These are phyloP conservation scores for Apodemus sylvaticus DNA, from an alignment of 2,113 vertebrate species.

Conservation along the genomic window DNA sequence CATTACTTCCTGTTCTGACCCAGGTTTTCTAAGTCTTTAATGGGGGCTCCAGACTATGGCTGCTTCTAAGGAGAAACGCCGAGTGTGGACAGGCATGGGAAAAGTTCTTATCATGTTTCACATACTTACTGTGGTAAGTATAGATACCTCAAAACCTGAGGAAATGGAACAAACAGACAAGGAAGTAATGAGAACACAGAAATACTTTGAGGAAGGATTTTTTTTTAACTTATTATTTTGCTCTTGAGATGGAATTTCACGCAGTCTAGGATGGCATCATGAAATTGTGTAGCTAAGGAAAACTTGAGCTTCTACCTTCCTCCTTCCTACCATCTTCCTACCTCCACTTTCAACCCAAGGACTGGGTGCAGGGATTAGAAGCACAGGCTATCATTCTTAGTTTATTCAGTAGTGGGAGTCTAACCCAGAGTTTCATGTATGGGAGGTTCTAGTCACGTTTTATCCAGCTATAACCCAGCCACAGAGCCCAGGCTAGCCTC, in stretches of 20 bases:
- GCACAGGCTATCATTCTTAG: not conserved
- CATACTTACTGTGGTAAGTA: not conserved
- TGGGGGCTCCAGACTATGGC: not conserved
- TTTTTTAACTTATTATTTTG: slow-evolving; percentile 9
- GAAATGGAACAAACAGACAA: slow-evolving; percentile 37
- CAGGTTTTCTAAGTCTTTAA: not conserved
- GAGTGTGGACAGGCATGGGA: not conserved
- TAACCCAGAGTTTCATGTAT: not conserved
- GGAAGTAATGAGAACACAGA: slow-evolving; percentile 22
- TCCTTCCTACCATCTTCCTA: too few relatives aligned
- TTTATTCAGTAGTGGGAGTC: not conserved
- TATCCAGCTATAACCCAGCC: not conserved
- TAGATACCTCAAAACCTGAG: not conserved
- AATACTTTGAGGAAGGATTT: slow-evolving; percentile 22
- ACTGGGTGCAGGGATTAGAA: not conserved
- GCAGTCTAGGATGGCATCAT: not conserved
- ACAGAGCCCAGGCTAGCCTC: not conserved
- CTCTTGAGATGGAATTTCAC: not conserved
- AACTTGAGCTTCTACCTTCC: not conserved
- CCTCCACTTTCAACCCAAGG: not conserved
- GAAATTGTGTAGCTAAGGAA: not conserved
- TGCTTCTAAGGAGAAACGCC: not conserved
- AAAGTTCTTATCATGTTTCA: not conserved
- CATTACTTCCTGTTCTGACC: not conserved
- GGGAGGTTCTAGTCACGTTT: not conserved